A percentile compares a stretch with the other conserved stretches of the same genome.
Conservation (phyloP, 2,888 invertebrate species). For the Ophraella communa region DNA sequence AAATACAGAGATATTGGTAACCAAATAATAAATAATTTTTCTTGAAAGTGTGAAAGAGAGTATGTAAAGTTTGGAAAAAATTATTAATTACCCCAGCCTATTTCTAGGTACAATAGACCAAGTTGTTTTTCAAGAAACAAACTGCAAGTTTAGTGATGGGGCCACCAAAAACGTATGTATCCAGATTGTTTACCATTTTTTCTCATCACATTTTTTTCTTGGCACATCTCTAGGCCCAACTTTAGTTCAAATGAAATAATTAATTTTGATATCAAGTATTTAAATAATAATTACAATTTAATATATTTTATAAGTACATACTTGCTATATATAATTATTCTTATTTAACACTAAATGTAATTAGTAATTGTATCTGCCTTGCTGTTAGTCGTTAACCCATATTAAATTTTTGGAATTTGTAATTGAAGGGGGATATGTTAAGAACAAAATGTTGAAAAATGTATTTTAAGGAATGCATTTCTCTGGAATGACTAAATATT, state of each 20-base stretch:
- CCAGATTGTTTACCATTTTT: conserved; percentile 54
- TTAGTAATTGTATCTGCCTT: too few species aligned
- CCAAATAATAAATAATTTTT: conserved; percentile 25
- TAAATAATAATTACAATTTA: too few species aligned
- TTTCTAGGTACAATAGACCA: conserved; percentile 65
- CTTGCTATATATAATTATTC: too few species aligned
- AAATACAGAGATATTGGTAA: conserved; percentile 40
- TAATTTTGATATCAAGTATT: too few species aligned
- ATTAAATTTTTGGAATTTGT: background rate
- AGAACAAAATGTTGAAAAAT: background rate
- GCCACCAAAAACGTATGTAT: conserved; percentile 62
- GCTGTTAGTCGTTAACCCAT: too few species aligned
- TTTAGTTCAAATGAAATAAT: too few species aligned
- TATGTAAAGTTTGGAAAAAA: conserved; percentile 62
- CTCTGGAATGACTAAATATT: too few species aligned
- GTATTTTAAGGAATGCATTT: background rate
- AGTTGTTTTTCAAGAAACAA: conserved; percentile 58
- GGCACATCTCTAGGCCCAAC: background rate
- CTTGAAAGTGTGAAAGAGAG: conserved; percentile 57
- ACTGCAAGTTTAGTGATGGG: conserved; percentile 52
- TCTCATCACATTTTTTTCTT: conserved; percentile 30
- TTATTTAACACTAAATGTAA: too few species aligned
- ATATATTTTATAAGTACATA: too few species aligned
- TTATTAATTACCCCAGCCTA: conserved; percentile 70
- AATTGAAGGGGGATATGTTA: background rate